Evolutionary conservation across 30 jellyfish, hydroid and myxozoan genomes (phyloP), one percentile per base, ranked within the genome.

Genomic region (Hydractinia symbiolongicarpus): DNA sequence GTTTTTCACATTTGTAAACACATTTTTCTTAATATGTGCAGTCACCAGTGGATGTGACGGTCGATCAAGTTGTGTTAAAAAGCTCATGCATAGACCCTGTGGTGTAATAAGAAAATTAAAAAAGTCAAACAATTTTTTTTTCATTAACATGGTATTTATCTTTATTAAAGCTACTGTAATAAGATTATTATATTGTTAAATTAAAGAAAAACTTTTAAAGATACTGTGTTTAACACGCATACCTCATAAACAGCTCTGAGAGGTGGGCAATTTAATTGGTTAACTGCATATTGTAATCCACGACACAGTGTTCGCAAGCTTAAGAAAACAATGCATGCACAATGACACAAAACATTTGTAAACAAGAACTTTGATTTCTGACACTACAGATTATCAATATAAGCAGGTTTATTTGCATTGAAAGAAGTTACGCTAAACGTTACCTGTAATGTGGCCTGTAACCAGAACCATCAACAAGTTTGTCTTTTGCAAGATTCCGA

Each of bases 281-380:
- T 78, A 44, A 83, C 79, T 19, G 95, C 94, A 82, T 71, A 94
- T 55, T 88, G 93, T 30, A 94, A 84, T 8, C 95, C 96, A 61
- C 99, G 80, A 86, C 99, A 94, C 55, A 94, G 87, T 66, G 99
- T 94, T 49, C 99, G 86, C 77, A 94, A 79, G 67, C 99, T 94
- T 77, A n/a, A 82, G 77, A 49, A 6, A 64, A 64, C 1, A 64
- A 13, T n/a, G 40, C 19, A 64, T n/a, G 15, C 16, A 58, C 69
- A 58, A 11, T 58, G 15, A 16, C 1, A 30, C 44, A 30, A 30
- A 30, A 30, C 44, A 30, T 30, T 30, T 30, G 44, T 30, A 30
- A 30, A 30, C 44, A 30, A 30, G 44, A 30, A 30, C 44, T 30
- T 30, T 30, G 44, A 30, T 30, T 30, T 30, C 44, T 30, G 44